Base-by-base conservation (phyloP, 2,888 invertebrate genomes). In the Lepidochitona cinerea region DNA sequence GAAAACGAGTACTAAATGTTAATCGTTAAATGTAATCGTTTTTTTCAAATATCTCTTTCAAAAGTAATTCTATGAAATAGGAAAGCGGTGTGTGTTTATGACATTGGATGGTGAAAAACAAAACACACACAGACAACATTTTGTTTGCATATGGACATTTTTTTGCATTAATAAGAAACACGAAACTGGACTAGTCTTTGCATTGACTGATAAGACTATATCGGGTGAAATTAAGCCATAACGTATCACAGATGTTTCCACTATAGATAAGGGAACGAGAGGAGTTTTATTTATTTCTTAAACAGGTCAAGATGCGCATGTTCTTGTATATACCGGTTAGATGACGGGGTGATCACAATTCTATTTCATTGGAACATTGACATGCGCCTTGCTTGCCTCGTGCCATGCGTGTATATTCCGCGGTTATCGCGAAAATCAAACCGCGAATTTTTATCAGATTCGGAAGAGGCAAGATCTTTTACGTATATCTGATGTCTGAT, bases 231-330 rank as follows among this genome's bases (percentile, higher is more conserved):
- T 59, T 59, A 59, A 59, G 26, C 32, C 29, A 59, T 59, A 59
- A 59, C 59, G 59, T 32, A 59, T 59, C 59, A 32, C 59, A 59
- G 59, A 59, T 59, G 59, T 59, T 59, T 59, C 32, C 26, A 59
- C 23, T 59, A 59, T 59, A 29, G 59, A 59, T 59, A 59, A 59
- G 59, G 26, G 32, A 14, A 14, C 14, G 26, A 59, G 59, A 59
- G 29, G 29, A 18, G 59, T 59, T 59, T 59, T 59, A 59, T 59
- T 59, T 59, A 59, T 59, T 59, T 29, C 26, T n/a, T n/a, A n/a
- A n/a, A n/a, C 23, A 18, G 23, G 32, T 26, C 59, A 59, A 59
- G 29, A 59, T 59, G 23, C 32, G 26, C 29, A 59, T 23, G 23
- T 23, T 49, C n/a, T 49, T 49, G 49, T 49, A 18, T 18, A n/a